Evolutionary conservation across 2,113 vertebrate genomes (phyloP), one percentile per base, ranked within the genome.

Genomic region (Chloropsis hardwickii): DNA sequence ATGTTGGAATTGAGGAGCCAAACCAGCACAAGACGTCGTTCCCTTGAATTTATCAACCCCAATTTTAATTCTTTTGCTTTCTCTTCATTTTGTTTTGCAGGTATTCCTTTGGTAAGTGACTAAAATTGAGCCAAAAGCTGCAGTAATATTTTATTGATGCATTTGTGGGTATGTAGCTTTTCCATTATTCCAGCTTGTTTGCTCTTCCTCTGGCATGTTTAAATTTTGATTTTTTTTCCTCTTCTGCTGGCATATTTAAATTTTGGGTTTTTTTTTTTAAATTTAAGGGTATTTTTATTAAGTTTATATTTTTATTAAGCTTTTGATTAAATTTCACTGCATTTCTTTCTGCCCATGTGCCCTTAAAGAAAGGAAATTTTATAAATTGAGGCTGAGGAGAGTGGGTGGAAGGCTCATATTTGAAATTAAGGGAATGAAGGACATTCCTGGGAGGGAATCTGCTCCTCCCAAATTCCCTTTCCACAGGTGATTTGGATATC

Each of bases 61-160:
- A 21, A 10, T 86, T 53, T 51, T 96, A 70, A 96, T 88, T 19
- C 1, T 9, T 40, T 42, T 81, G n/a, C 81, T 42, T 93, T 87
- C 73, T 92, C 58, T 94, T 50, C 33, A 1, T 95, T 96, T 86
- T 98, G 79, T 98, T 96, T 98, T 98, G 72, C 97, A 98, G 98
- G 98, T 98, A 98, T 92, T 98, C 98, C 91, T 98, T 98, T 92
- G 98, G 98, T 98, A 98, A 98, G 98, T 98, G 98, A 90, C 45
- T 76, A n/a, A 93, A 96, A 86, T 27, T 69, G 78, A 88, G 85
- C 77, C 85, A 70, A 94, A 77, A 71, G 53, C 94, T 39, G 48
- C 76, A 47, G 25, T 90, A 50, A 42, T 70, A 57, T 81, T 90
- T 56, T 93, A 5, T 50, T 71, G 33, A 10, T 95, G 44, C 76